Evolutionary conservation across 2,797 vertebrate genomes (phyloP), one percentile per base, ranked within the genome.

Genomic region (Telmatherina bonti): DNA sequence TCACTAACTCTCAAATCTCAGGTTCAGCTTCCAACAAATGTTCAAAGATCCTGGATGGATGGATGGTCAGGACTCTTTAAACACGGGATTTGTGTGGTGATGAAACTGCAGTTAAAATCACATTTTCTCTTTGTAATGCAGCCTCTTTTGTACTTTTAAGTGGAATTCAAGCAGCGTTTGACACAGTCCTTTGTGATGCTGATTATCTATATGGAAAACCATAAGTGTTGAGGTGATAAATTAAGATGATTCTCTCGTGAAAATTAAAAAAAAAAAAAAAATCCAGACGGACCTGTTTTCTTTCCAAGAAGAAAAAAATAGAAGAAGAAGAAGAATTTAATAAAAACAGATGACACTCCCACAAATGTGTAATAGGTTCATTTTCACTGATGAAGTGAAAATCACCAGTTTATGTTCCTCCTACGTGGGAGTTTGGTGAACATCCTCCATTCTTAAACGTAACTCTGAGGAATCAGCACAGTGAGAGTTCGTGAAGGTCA

Each of bases 401-500:
- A 74, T 52, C 52, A 13, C 26, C 51, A 49, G 12, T 24, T 59
- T 74, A 31, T 86, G 72, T 82, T 79, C 62, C 55, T 74, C 67
- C 76, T 76, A 74, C 62, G 33, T 33, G 69, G 73, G 78, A 87
- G 81, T 62, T 74, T n/a, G 12, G 59, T 66, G 81, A 78, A 89
- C 83, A 30, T 91, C 87, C 75, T 91, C 87, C 75, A 81, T 68
- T 89, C 86, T 72, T 78, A 81, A 84, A n/a, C n/a, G n/a, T n/a
- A n/a, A n/a, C n/a, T n/a, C n/a, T n/a, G 33, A 49, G 73, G 86
- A 86, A 69, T 85, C 71, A 51, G 75, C 72, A 49, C 56, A 51
- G 51, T 29, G 71, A 81, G 77, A 81, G 91, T 87, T 93, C 87
- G 79, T 26, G 29, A 47, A 82, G 91, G 92, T 91, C 91, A 88